Evolutionary conservation across 2,888 invertebrate genomes (phyloP), one percentile per base, ranked within the genome.

Genomic region (Amphipyra berbera): DNA sequence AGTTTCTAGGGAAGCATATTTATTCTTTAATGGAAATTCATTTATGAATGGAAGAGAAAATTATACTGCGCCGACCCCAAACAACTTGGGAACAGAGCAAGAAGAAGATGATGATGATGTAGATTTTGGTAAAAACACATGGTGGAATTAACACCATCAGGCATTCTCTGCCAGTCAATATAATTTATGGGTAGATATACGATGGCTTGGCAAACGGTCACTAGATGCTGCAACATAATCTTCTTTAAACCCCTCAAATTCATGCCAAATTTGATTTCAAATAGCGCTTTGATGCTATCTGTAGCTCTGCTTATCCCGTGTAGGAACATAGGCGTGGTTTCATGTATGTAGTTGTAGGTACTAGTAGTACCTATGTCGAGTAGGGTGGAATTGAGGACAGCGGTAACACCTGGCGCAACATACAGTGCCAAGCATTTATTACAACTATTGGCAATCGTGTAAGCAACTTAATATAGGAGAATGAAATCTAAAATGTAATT

Each of bases 341-440:
- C 33, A 44, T n/a, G 12, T 49, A 46, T 6, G 41, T 46, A 52
- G 15, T 30, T 33, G 21, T 21, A 21, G 21, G 30, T 41, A 13
- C 15, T 2, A 2, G 2, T 33, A 13, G 6, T 48, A 38, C 6
- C 15, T 58, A 47, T 7, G 6, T 40, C 12, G n/a, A 49, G 35
- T 9, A 37, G 40, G 42, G 14, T 49, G 10, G 33, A 48, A 68
- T 61, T 56, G 55, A 44, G 52, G 44, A 4, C 55, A 37, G 27
- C 5, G 21, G 54, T 48, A 60, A 73, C 55, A 69, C 55, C 55
- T 66, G 61, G 42, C 37, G 9, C 27, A 21, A 13, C 30, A 30
- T 37, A 21, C 9, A 60, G 35, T 47, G 54, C 60, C 67, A 66
- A 60, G 37, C 47, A 41, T 48, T 42, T 30, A 66, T 60, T 48